Evolutionary conservation across 1,140 invertebrate genomes (phyloP), one percentile per base, ranked within the genome.

Genomic region (Diabrotica undecimpunctata): DNA sequence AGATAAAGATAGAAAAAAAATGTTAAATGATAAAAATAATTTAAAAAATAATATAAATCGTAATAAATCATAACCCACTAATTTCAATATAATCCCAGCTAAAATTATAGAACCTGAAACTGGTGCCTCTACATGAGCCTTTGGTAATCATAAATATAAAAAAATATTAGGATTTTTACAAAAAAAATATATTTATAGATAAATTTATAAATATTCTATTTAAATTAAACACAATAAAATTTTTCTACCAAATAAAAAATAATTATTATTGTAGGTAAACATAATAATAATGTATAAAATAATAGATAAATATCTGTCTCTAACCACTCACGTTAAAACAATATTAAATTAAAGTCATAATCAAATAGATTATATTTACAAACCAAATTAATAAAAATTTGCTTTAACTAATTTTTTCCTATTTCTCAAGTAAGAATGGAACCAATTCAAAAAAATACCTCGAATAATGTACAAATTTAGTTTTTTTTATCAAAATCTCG

Each of bases 41-140:
- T 76, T 71, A 70, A 82, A 67, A 73, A 83, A 70, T 66, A 74
- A 72, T 74, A 84, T 69, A 64, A 86, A 55, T 35, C 85, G 85
- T 59, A 87, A 74, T 67, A 89, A 67, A 0, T 86, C 86, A 82
- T 85, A 87, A 6, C 81, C 84, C 5, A 86, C 87, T 81, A 89
- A 82, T 78, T 89, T 90, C 77, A 89, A 79, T 75, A 89, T 80
- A 78, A 89, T 77, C 0, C 83, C 87, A 54, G 87, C 87, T 78
- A 89, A 86, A 85, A 89, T 84, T 79, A 89, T 88, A 46, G 87
- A 88, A 6, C 86, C 86, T 56, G 81, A 82, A 76, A 88, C 74
- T n/a, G 87, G 86, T 70, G 87, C 86, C 74, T 90, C 87, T 13
- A 90, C 87, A 86, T 89, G 87, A 81, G 87, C 87, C 63, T 88